These are phyloP conservation scores for Oreocharis arfaki DNA, from an alignment of 2,113 vertebrate species.

Conservation along the genomic window DNA sequence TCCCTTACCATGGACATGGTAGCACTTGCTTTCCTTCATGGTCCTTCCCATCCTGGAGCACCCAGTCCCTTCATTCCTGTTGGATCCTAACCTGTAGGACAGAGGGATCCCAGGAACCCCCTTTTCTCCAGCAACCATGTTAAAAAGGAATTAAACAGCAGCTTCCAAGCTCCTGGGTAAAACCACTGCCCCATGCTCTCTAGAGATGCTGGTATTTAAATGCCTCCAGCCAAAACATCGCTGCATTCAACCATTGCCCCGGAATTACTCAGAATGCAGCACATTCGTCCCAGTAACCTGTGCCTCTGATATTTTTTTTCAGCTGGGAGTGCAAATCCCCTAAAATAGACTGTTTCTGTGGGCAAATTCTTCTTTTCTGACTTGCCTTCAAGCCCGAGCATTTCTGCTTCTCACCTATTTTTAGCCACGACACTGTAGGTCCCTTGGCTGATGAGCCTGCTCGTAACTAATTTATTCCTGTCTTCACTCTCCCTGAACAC, in stretches of 20 bases:
- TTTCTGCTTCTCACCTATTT: slow-evolving; percentile 49
- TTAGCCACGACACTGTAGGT: slow-evolving; percentile 47
- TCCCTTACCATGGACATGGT: rapidly evolving
- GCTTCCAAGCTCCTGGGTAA: background rate
- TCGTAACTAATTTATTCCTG: background rate
- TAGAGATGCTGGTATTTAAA: background rate
- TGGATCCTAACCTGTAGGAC: background rate
- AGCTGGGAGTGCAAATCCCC: slow-evolving; percentile 34
- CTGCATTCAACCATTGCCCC: background rate
- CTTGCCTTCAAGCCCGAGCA: background rate
- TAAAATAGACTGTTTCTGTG: slow-evolving; percentile 49
- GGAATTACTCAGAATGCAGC: background rate
- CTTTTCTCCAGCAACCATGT: background rate
- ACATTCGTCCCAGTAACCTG: background rate
- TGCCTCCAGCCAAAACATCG: background rate
- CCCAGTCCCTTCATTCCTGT: background rate
- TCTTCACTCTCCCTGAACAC: background rate
- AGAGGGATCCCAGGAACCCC: background rate
- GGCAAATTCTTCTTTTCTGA: slow-evolving; percentile 49
- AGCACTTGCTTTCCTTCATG: background rate
- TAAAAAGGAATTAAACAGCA: background rate
- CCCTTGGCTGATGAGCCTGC: slow-evolving; percentile 49
- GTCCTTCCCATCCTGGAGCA: background rate
- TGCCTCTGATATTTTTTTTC: background rate
- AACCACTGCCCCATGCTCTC: background rate